Evolutionary conservation across 2,888 invertebrate species (phyloP).

Genomic region (Phytoseiulus persimilis): DNA sequence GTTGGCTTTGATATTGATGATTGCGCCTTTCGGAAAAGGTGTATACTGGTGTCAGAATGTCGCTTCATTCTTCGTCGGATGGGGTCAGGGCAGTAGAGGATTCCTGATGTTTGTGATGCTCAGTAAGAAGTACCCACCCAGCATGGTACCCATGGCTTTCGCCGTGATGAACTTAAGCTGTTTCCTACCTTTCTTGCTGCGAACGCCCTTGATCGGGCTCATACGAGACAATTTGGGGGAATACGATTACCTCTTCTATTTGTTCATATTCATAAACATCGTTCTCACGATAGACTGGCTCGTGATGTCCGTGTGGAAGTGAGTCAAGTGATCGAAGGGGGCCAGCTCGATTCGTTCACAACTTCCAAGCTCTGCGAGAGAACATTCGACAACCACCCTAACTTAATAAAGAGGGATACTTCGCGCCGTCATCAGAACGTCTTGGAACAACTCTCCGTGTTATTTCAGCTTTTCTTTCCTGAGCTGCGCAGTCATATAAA

Average conservation of each 20-base stretch:
- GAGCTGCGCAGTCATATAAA: too few relatives aligned
- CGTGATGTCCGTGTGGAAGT: constrained; percentile 1
- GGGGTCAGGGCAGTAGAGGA: constrained; percentile 33
- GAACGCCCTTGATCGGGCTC: constrained; percentile 13
- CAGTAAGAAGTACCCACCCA: constrained; percentile 12
- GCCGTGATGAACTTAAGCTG: constrained; percentile 23
- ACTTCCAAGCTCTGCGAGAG: too few relatives aligned
- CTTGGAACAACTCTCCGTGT: too few relatives aligned
- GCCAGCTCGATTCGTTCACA: not conserved
- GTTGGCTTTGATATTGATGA: not conserved
- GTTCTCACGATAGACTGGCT: constrained; percentile 10
- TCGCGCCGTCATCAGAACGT: too few relatives aligned
- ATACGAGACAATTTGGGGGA: constrained; percentile 30
- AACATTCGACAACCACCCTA: too few relatives aligned
- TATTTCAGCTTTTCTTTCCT: too few relatives aligned
- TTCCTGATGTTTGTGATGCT: constrained; percentile 29
- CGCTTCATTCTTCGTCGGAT: not conserved
- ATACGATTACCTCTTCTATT: constrained; percentile 23
- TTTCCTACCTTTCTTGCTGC: constrained; percentile 17
- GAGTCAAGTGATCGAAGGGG: not conserved
- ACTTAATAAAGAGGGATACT: too few relatives aligned
- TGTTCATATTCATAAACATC: constrained; percentile 12
- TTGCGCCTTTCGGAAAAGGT: not conserved
- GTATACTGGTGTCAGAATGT: constrained; percentile 17
- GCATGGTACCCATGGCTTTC: not conserved